Conservation (phyloP, 35 echinoderm and acorn worm species). For the Lytechinus variegatus region DNA sequence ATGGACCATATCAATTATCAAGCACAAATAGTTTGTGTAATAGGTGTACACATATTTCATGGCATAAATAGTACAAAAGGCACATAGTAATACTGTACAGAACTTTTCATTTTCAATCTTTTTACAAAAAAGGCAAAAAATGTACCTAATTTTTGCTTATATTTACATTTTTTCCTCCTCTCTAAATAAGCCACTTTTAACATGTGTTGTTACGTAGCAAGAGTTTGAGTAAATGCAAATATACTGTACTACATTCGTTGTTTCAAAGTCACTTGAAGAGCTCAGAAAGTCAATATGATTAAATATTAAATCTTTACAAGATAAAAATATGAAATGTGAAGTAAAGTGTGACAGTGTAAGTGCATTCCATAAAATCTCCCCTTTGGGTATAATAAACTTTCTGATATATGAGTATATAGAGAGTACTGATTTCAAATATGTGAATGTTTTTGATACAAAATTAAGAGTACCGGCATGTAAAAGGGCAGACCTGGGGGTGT, state of each 20-base stretch:
- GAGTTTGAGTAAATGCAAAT: neutral
- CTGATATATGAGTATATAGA: neutral
- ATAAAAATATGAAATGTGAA: neutral
- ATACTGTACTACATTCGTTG: neutral
- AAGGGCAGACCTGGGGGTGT: too few species aligned
- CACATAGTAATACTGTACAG: conserved; percentile 12
- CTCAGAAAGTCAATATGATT: neutral
- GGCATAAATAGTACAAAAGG: neutral
- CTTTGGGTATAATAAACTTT: neutral
- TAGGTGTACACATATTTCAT: neutral
- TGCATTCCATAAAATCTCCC: neutral
- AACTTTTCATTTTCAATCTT: neutral
- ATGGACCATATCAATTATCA: neutral
- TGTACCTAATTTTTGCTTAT: neutral
- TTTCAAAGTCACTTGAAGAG: neutral
- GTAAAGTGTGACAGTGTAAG: neutral
- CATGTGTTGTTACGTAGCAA: neutral
- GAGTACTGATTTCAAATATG: neutral
- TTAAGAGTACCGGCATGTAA: too few species aligned
- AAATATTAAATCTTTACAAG: neutral
- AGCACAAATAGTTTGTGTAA: neutral
- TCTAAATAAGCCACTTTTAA: neutral
- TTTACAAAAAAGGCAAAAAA: neutral
- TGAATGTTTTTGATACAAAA: neutral
- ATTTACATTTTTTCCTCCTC: neutral